Conservation (phyloP, 1,140 invertebrate genomes). For the Caenorhabditis brenneri region DNA sequence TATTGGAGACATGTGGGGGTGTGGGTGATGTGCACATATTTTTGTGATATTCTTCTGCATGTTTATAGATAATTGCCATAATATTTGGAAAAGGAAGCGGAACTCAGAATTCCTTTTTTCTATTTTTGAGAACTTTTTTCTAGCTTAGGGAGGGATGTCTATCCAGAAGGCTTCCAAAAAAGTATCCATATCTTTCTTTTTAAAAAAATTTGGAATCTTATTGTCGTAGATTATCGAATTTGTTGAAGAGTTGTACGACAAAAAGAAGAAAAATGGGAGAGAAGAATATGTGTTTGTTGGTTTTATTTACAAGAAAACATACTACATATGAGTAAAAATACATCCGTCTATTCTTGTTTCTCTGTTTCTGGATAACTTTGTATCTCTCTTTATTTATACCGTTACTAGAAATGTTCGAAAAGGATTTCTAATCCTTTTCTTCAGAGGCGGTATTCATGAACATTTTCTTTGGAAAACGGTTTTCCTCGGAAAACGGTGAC, state of each 20-base stretch:
- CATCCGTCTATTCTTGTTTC: neutral
- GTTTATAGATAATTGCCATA: neutral
- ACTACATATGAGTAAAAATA: neutral
- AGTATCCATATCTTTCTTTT: neutral
- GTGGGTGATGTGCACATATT: neutral
- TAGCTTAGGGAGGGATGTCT: neutral
- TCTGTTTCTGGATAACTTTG: neutral
- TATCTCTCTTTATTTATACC: neutral
- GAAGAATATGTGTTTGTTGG: neutral
- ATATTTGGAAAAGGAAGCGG: neutral
- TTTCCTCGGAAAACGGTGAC: no score
- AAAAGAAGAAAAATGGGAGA: neutral
- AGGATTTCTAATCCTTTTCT: no score
- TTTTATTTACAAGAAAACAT: neutral
- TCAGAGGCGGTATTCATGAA: no score
- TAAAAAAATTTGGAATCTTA: neutral
- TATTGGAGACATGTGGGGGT: no score
- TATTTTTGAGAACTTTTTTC: neutral
- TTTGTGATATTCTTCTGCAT: neutral
- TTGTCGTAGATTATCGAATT: constrained; percentile 32
- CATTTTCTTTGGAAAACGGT: no score
- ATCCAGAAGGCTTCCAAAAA: neutral
- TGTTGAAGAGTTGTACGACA: constrained; percentile 18
- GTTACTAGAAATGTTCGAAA: neutral
- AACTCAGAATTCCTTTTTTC: neutral